A percentile compares a stretch with the other conserved stretches of the same genome.
phyloP scores from a whole-genome alignment of 2,113 vertebrate genomes.

The Trachemys scripta region DNA sequence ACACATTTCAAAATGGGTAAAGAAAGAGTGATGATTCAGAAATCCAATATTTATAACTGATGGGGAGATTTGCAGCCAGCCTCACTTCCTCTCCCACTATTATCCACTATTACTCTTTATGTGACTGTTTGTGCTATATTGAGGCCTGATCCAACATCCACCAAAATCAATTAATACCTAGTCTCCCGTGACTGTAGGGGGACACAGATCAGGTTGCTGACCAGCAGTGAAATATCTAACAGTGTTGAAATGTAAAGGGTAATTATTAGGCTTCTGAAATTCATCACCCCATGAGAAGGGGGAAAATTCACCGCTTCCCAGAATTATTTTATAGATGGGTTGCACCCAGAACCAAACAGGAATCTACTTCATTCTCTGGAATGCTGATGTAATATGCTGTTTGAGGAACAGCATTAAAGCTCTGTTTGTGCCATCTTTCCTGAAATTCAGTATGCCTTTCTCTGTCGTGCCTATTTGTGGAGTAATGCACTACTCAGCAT shows the following conservation, averaged over 20 bases:
- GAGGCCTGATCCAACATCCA: background rate
- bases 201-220: background rate
- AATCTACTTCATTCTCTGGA: background rate
- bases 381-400: background rate
- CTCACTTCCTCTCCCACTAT: fast-evolving
- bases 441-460: background rate
- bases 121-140: background rate
- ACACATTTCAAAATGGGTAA: background rate
- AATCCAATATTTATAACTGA: background rate
- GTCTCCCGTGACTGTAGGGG: fast-evolving
- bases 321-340: background rate
- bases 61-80: background rate
- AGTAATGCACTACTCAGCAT: background rate
- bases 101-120: background rate
- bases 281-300: background rate
- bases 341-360: background rate
- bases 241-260: background rate
- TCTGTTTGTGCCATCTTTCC: background rate
- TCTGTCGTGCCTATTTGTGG: background rate
- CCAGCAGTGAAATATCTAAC: background rate
- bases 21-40: background rate
- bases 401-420: background rate
- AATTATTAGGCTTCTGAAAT: background rate
- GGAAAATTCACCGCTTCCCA: background rate
- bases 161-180: background rate